phyloP scores from a whole-genome alignment of 2,888 invertebrate genomes.

The Prenolepis imparis region DNA sequence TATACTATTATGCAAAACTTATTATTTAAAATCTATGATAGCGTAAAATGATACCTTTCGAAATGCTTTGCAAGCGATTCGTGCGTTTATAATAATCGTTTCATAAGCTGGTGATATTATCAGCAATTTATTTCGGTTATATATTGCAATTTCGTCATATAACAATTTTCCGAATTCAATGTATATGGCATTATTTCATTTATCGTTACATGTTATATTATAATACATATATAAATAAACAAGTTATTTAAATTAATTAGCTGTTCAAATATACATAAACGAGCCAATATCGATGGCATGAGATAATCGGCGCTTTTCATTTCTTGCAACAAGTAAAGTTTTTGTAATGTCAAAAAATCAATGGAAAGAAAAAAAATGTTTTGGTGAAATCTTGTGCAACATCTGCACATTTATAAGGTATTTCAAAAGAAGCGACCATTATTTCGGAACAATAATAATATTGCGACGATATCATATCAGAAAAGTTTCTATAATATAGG shows the following conservation, averaged over 20 bases:
- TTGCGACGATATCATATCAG: background rate
- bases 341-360: background rate
- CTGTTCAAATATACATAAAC: conserved; percentile 42
- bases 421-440: background rate
- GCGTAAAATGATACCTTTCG: background rate
- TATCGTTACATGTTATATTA: conserved; percentile 44
- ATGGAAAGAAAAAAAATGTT: background rate
- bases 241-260: conserved; percentile 41
- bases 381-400: background rate
- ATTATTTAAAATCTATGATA: conserved; percentile 10
- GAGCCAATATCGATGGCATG: conserved; percentile 35
- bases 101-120: conserved; percentile 4
- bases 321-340: conserved; percentile 12
- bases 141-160: conserved; percentile 42
- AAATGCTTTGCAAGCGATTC: conserved; percentile 6
- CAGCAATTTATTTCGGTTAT: conserved; percentile 40
- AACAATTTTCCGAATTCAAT: conserved; percentile 39
- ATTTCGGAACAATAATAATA: background rate
- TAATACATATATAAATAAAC: conserved; percentile 45
- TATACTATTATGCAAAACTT: background rate
- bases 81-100: conserved; percentile 24
- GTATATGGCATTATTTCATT: conserved; percentile 38
- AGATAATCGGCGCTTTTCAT: conserved; percentile 21
- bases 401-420: background rate
- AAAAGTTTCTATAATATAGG: background rate